These are phyloP conservation scores for Iphiclides podalirius DNA, from an alignment of 2,888 invertebrate species.

Conservation along the genomic window DNA sequence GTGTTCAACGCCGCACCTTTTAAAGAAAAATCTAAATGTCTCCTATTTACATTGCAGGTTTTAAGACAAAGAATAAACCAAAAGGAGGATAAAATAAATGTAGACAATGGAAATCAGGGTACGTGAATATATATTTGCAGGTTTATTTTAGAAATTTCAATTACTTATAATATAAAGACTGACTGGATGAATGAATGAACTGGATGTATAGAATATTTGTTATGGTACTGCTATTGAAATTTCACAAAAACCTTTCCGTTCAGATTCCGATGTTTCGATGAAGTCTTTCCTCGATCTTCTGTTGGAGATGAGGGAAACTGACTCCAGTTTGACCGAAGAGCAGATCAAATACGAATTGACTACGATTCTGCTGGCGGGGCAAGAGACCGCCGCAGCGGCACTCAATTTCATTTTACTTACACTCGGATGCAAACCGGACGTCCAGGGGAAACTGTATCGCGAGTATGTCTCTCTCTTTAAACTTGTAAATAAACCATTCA, in stretches of 20 bases:
- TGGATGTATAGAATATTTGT: no score
- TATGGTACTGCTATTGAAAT: no score
- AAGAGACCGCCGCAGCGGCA: constrained; percentile 68
- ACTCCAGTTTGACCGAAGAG: background rate
- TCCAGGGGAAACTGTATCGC: constrained; percentile 54
- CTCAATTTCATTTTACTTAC: constrained; percentile 54
- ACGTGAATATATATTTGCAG: no score
- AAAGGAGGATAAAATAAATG: background rate
- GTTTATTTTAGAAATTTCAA: no score
- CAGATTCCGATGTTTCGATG: no score
- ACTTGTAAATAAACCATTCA: no score
- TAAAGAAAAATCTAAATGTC: no score
- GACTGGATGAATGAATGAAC: no score
- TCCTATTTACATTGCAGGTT: background rate
- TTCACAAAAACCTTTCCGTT: no score
- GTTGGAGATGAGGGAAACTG: background rate
- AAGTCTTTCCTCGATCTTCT: constrained; percentile 11
- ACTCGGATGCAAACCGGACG: constrained; percentile 52
- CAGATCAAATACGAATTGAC: constrained; percentile 69
- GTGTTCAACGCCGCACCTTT: no score
- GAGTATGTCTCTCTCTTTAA: constrained; percentile 32
- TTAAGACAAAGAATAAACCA: background rate
- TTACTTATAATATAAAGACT: no score
- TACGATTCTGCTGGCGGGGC: constrained; percentile 79
- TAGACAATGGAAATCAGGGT: background rate